phyloP scores from a whole-genome alignment of 2,113 vertebrate genomes.

The Eubucco bourcierii region DNA sequence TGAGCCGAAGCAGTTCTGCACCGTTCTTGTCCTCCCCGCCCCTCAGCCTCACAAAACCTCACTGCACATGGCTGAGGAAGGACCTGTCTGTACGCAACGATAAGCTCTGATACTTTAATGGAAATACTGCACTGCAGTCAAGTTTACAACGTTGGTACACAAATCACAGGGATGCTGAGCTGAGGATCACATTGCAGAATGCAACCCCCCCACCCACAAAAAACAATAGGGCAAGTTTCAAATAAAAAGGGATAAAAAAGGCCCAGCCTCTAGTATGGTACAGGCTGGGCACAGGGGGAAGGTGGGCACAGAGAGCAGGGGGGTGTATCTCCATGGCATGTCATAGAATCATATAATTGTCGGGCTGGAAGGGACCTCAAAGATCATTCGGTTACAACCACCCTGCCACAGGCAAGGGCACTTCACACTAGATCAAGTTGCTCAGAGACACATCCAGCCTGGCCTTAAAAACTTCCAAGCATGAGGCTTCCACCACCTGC shows the following conservation, averaged over 20 bases:
- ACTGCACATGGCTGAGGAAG: neutral
- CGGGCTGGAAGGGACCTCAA: no score
- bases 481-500: no score
- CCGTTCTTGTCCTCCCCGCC: neutral
- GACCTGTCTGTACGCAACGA: neutral
- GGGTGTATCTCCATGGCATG: neutral
- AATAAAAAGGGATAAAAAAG: neutral
- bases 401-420: no score
- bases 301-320: neutral
- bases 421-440: no score
- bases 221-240: conserved; percentile 46
- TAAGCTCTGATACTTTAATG: conserved; percentile 80
- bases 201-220: conserved; percentile 67
- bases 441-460: no score
- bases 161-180: conserved; percentile 67
- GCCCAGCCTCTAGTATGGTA: conserved; percentile 48
- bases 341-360: no score
- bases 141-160: conserved; percentile 79
- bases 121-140: conserved; percentile 81
- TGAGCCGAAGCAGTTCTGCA: neutral
- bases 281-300: conserved; percentile 61
- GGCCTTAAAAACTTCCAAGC: no score
- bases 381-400: no score
- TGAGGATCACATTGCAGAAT: conserved; percentile 68
- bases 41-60: neutral